A percentile compares a stretch with the other conserved stretches of the same genome.
Evolutionary conservation across 2,888 invertebrate genomes (phyloP).

Genomic region (Ochlodes sylvanus): DNA sequence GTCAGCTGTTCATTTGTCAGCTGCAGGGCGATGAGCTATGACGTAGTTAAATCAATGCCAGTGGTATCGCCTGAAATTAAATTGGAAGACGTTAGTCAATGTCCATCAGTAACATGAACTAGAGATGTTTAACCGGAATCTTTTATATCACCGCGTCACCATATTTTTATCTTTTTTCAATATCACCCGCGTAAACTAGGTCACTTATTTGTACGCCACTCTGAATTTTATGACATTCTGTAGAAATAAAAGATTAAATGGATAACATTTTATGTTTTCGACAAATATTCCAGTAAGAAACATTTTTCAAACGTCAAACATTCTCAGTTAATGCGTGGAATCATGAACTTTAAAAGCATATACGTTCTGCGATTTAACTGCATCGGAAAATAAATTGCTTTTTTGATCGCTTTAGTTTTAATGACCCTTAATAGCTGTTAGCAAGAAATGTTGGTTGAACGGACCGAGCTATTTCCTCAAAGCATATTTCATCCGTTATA

Average conservation of each 20-base stretch:
- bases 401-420: constrained; percentile 38
- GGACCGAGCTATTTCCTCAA: constrained; percentile 28
- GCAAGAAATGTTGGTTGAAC: constrained; percentile 33
- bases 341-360: constrained; percentile 21
- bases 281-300: constrained; percentile 5
- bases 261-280: constrained; percentile 5
- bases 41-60: constrained; percentile 62
- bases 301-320: constrained; percentile 28
- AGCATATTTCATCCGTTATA: constrained; percentile 27
- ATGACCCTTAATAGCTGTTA: constrained; percentile 37
- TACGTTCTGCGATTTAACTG: constrained; percentile 27
- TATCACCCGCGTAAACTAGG: neutral
- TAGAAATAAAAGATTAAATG: neutral
- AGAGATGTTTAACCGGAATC: neutral
- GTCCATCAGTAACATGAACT: constrained; percentile 9
- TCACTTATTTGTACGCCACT: neutral
- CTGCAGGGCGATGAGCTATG: constrained; percentile 60
- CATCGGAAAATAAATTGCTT: constrained; percentile 34
- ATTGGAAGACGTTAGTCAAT: constrained; percentile 28
- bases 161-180: neutral
- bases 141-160: neutral
- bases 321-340: constrained; percentile 9
- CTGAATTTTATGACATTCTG: neutral
- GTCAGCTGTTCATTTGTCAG: constrained; percentile 17
- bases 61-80: constrained; percentile 13